Evolutionary conservation across 1,140 invertebrate genomes (phyloP).

Genomic region (Apis florea): DNA sequence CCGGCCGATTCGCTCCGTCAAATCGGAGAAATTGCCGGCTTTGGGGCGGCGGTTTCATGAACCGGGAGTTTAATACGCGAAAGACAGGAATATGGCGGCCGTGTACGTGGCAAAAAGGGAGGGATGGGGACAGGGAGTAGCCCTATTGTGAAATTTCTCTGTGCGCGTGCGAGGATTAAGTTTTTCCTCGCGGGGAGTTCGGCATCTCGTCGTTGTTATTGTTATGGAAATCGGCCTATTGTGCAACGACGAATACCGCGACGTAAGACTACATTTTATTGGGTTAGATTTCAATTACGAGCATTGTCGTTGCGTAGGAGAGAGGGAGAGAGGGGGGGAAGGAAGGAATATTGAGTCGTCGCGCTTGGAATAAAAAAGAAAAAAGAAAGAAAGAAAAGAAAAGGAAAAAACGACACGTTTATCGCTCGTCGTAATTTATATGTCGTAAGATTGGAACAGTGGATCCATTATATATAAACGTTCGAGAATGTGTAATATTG

Average conservation of each 20-base stretch:
- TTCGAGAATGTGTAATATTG: no score
- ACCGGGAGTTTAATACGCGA: neutral
- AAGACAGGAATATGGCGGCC: neutral
- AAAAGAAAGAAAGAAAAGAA: no score
- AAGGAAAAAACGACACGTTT: no score
- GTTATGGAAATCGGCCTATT: neutral
- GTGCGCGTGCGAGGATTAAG: neutral
- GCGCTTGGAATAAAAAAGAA: no score
- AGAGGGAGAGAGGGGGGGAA: neutral
- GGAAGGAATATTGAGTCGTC: no score
- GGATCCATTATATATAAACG: no score
- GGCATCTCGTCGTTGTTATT: neutral
- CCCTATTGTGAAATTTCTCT: neutral
- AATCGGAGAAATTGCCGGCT: constrained; percentile 5
- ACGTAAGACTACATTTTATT: no score
- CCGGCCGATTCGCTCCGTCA: neutral
- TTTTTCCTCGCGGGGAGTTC: neutral
- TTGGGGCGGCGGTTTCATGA: neutral
- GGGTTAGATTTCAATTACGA: no score
- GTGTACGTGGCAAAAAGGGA: neutral
- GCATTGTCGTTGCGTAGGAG: neutral
- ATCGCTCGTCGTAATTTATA: no score
- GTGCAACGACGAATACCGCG: no score
- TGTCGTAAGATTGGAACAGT: no score
- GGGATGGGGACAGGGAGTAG: neutral